Evolutionary conservation across 1,140 invertebrate genomes (phyloP).

Genomic region (Neodiprion pinetum): DNA sequence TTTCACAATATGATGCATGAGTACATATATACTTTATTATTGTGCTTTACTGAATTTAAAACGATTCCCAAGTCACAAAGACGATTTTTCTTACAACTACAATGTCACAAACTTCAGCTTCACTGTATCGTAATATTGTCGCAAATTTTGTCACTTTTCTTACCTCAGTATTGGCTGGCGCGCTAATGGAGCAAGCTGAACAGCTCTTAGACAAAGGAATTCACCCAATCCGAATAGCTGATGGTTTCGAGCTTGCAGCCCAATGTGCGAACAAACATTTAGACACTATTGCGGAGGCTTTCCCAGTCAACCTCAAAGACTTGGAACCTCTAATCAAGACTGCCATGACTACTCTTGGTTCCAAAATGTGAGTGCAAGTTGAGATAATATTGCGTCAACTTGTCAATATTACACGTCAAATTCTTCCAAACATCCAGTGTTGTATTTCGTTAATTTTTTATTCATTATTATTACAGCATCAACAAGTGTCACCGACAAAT

Average conservation of each 20-base stretch:
- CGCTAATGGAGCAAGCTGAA: conserved; percentile 95
- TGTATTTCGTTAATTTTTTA: background rate
- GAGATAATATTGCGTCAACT: background rate
- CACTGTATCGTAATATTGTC: conserved; percentile 4
- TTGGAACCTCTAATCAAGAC: conserved; percentile 90
- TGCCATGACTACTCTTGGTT: conserved; percentile 98
- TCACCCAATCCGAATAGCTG: conserved; percentile 98
- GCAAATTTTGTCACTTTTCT: conserved; percentile 21
- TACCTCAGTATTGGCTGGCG: conserved; percentile 79
- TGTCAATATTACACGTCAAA: background rate
- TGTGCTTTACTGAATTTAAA: no score
- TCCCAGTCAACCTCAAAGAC: conserved; percentile 84
- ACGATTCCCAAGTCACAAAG: no score
- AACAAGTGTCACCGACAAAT: conserved; percentile 60
- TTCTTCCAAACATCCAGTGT: background rate
- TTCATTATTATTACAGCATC: conserved; percentile 59
- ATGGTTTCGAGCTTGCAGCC: conserved; percentile 98
- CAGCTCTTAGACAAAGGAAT: conserved; percentile 94
- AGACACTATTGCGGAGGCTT: conserved; percentile 88
- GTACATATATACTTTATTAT: no score
- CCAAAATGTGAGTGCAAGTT: conserved; percentile 84
- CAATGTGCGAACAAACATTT: conserved; percentile 88
- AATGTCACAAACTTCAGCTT: background rate
- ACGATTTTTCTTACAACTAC: no score
- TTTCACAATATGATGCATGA: no score